phyloP scores from a whole-genome alignment of 2,113 vertebrate species.

The Spheniscus mendiculus region DNA sequence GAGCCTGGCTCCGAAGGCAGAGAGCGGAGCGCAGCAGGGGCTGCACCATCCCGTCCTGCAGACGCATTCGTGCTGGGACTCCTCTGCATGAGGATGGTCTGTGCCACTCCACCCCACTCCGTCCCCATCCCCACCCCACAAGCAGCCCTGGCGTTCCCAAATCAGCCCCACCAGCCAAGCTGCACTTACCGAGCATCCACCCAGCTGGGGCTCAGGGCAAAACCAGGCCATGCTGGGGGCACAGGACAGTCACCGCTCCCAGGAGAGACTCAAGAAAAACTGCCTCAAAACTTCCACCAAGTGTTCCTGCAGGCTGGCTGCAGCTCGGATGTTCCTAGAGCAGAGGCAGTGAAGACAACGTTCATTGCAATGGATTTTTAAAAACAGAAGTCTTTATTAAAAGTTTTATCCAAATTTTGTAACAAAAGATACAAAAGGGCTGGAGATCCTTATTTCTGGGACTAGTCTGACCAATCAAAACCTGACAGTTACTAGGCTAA shows the following conservation, averaged over 20 bases:
- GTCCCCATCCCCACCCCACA: neutral
- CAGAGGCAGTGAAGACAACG: neutral
- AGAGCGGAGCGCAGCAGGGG: too few species aligned
- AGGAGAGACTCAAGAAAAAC: neutral
- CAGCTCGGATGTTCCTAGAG: neutral
- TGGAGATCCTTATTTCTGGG: slow-evolving; percentile 58
- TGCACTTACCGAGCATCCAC: neutral
- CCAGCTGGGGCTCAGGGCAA: neutral
- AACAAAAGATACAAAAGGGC: slow-evolving; percentile 74
- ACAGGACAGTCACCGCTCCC: neutral
- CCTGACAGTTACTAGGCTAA: slow-evolving; percentile 60
- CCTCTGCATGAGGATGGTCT: neutral
- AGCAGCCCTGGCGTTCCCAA: accelerated
- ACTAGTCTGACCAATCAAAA: slow-evolving; percentile 54
- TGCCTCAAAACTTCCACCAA: neutral
- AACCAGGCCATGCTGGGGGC: accelerated
- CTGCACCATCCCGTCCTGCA: neutral
- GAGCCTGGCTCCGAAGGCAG: accelerated
- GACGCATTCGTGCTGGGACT: accelerated
- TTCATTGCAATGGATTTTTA: slow-evolving; percentile 5
- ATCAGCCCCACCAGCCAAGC: neutral
- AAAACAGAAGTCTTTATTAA: slow-evolving; percentile 74
- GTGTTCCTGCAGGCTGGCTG: neutral
- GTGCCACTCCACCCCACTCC: accelerated
- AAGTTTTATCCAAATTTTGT: slow-evolving; percentile 72